Percentiles rank a stretch among this genome's conserved stretches.
phyloP scores from a whole-genome alignment of 2,113 vertebrate genomes.

The Gnathonemus longibarbis region DNA sequence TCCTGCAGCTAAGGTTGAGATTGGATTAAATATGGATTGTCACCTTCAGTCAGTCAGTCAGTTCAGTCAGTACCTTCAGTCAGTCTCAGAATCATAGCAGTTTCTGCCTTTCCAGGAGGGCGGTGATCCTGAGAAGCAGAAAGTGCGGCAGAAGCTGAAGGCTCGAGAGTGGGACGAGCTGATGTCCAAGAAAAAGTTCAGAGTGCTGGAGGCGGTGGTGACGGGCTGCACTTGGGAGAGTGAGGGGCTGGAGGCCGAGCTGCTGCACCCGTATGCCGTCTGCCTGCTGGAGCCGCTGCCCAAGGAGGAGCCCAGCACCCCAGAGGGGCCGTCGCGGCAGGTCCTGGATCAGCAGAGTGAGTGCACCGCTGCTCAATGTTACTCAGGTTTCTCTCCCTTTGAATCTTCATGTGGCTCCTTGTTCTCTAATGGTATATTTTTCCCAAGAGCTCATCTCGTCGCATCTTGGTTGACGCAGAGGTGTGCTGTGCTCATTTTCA shows the following conservation, averaged over 20 bases:
- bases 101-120: slow-evolving; percentile 61
- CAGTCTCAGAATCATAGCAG: background rate
- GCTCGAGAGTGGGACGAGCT: slow-evolving; percentile 94
- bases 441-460: background rate
- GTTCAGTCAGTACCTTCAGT: no score
- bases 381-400: background rate
- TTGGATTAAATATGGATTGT: background rate
- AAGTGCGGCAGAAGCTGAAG: slow-evolving; percentile 82
- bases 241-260: slow-evolving; percentile 33
- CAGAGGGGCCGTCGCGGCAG: slow-evolving; percentile 58
- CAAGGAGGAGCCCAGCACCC: slow-evolving; percentile 61
- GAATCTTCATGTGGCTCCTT: background rate
- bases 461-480: background rate
- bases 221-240: slow-evolving; percentile 79
- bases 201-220: slow-evolving; percentile 72
- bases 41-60: background rate
- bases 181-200: slow-evolving; percentile 83
- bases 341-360: slow-evolving; percentile 74
- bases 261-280: slow-evolving; percentile 66
- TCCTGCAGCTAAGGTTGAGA: background rate
- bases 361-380: slow-evolving; percentile 27
- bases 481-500: slow-evolving; percentile 10
- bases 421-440: background rate
- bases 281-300: slow-evolving; percentile 63
- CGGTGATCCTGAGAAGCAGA: slow-evolving; percentile 81